A percentile compares a stretch with the other conserved stretches of the same genome.
These are phyloP conservation scores for Syngnathus floridae DNA, from an alignment of 2,113 vertebrate species.

Conservation along the genomic window DNA sequence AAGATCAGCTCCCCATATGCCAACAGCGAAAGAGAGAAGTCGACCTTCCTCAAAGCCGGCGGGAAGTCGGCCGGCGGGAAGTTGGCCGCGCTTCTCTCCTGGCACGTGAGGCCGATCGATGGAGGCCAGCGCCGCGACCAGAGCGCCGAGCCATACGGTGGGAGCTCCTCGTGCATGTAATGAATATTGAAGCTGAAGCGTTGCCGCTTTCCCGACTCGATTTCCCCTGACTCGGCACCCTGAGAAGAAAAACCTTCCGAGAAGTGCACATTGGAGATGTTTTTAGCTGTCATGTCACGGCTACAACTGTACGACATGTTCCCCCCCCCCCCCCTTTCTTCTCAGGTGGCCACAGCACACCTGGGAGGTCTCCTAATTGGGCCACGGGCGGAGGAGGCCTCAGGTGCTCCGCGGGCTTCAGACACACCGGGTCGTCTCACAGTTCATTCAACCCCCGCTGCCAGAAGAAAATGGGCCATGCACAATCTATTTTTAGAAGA, in stretches of 20 bases:
- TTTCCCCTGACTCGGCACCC: conserved; percentile 16
- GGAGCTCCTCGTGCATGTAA: conserved; percentile 52
- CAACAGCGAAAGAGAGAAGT: background rate
- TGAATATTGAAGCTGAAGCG: conserved; percentile 44
- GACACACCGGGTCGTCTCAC: conserved; percentile 4
- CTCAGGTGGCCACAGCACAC: background rate
- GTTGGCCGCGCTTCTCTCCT: conserved; percentile 24
- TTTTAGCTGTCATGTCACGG: no score
- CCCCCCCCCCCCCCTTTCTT: no score
- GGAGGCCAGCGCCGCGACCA: conserved; percentile 20
- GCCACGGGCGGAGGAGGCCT: conserved; percentile 17
- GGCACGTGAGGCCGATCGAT: conserved; percentile 41
- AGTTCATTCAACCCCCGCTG: background rate
- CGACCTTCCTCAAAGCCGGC: conserved; percentile 35
- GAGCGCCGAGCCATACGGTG: conserved; percentile 47
- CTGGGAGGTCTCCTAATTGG: conserved; percentile 37
- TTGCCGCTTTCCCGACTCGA: conserved; percentile 12
- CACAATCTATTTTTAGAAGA: background rate
- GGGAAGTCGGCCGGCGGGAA: conserved; percentile 22
- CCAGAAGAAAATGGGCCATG: background rate
- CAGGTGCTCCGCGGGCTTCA: conserved; percentile 26
- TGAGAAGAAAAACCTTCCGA: background rate
- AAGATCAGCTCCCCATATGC: background rate
- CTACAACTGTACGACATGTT: background rate
- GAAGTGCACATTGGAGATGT: no score